phyloP scores from a whole-genome alignment of 2,888 invertebrate genomes.

The Timema podura region DNA sequence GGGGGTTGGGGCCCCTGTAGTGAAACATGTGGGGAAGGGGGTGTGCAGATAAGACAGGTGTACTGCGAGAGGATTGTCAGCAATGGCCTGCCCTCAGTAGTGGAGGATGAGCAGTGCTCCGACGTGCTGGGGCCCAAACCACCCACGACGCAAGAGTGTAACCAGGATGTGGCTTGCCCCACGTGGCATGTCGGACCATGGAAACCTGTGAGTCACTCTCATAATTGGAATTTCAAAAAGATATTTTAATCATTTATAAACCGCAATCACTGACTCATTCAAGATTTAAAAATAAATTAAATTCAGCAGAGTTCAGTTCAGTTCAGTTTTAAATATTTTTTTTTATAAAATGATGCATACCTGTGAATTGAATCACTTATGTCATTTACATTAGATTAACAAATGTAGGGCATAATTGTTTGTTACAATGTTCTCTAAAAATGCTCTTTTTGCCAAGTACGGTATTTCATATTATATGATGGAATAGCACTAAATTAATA shows the following conservation, averaged over 20 bases:
- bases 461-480: too few species aligned
- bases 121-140: constrained; percentile 66
- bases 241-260: too few species aligned
- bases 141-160: constrained; percentile 65
- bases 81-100: constrained; percentile 65
- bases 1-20: constrained; percentile 80
- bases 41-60: constrained; percentile 64
- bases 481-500: too few species aligned
- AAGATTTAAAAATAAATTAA: too few species aligned
- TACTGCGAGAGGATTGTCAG: constrained; percentile 76
- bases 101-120: constrained; percentile 71
- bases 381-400: neutral
- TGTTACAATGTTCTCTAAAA: too few species aligned
- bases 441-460: too few species aligned
- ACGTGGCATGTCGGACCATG: constrained; percentile 85
- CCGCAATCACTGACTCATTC: too few species aligned
- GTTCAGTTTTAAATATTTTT: too few species aligned
- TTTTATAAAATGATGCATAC: too few species aligned
- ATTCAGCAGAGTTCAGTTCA: too few species aligned
- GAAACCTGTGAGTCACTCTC: constrained; percentile 67
- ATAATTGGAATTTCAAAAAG: neutral
- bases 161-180: constrained; percentile 73
- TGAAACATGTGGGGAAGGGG: constrained; percentile 74
- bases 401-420: neutral
- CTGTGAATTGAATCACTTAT: too few species aligned